These are phyloP conservation scores for Trichechus manatus DNA, from an alignment of 2,113 vertebrate species.

Conservation along the genomic window DNA sequence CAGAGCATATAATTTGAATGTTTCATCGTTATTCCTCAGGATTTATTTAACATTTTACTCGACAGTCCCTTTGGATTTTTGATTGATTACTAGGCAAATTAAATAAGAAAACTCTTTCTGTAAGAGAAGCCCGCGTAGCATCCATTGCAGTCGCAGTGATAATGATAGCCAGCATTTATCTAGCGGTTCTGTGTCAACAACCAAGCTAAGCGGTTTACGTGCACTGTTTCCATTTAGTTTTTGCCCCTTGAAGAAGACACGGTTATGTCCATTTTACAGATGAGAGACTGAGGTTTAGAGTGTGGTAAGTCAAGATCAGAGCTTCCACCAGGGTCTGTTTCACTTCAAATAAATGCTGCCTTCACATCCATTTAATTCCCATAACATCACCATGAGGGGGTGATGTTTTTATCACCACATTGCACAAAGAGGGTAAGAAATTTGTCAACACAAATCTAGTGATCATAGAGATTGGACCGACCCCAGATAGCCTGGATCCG, in stretches of 20 bases:
- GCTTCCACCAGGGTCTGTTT: background rate
- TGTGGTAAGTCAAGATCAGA: background rate
- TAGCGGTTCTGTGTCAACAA: background rate
- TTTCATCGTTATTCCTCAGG: constrained; percentile 79
- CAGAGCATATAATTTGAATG: constrained; percentile 80
- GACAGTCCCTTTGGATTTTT: constrained; percentile 82
- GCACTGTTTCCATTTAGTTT: background rate
- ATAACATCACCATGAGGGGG: background rate
- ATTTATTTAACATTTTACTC: constrained; percentile 84
- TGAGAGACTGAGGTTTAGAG: background rate
- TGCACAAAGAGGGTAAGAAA: background rate
- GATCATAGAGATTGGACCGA: background rate
- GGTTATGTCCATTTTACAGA: background rate
- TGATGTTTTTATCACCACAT: background rate
- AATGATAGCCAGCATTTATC: background rate
- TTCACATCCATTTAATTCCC: background rate
- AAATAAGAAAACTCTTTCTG: constrained; percentile 78
- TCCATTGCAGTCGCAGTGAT: background rate
- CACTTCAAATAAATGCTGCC: background rate
- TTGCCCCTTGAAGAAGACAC: background rate
- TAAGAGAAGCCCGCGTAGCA: constrained; percentile 22
- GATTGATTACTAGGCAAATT: constrained; percentile 84
- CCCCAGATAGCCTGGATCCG: background rate
- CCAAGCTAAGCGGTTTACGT: background rate
- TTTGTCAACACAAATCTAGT: too few species aligned